Percentiles rank a stretch among this genome's conserved stretches.
Evolutionary conservation across 2,888 invertebrate species (phyloP).

Genomic region (Caenorhabditis sp.): DNA sequence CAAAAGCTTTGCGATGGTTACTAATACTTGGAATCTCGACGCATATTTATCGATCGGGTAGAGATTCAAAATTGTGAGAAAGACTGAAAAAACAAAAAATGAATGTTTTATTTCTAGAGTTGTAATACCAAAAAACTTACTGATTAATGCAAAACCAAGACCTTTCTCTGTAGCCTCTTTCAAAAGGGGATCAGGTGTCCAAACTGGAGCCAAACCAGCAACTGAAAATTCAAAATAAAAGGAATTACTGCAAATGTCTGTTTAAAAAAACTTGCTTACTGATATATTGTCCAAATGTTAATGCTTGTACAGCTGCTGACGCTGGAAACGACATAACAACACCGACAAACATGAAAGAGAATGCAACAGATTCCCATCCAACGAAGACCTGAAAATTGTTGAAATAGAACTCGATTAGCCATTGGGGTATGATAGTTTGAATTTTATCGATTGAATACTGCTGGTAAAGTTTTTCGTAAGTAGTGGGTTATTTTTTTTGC

Average conservation of each 20-base stretch:
- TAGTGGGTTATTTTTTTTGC: too few species aligned
- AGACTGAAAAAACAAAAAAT: conserved; percentile 46
- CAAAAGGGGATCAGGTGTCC: conserved; percentile 33
- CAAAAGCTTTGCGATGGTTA: conserved; percentile 56
- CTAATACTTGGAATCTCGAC: conserved; percentile 53
- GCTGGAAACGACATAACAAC: conserved; percentile 58
- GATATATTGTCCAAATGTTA: conserved; percentile 61
- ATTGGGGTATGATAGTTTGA: too few species aligned
- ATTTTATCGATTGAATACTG: too few species aligned
- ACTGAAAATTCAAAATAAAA: conserved; percentile 26
- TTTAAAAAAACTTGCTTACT: conserved; percentile 12
- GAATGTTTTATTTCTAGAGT: neutral
- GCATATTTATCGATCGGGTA: conserved; percentile 58
- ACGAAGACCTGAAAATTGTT: conserved; percentile 42
- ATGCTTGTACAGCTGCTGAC: conserved; percentile 59
- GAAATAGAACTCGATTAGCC: too few species aligned
- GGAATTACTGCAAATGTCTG: neutral
- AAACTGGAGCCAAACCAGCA: conserved; percentile 42
- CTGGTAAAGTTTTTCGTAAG: too few species aligned
- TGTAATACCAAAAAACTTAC: conserved; percentile 4
- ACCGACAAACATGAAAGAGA: conserved; percentile 55
- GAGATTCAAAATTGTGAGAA: conserved; percentile 53
- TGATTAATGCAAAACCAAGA: conserved; percentile 43
- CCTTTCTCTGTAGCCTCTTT: conserved; percentile 32
- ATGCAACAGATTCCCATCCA: conserved; percentile 53